These are phyloP conservation scores for Eupithecia exiguata DNA, from an alignment of 2,888 invertebrate genomes.

Conservation along the genomic window DNA sequence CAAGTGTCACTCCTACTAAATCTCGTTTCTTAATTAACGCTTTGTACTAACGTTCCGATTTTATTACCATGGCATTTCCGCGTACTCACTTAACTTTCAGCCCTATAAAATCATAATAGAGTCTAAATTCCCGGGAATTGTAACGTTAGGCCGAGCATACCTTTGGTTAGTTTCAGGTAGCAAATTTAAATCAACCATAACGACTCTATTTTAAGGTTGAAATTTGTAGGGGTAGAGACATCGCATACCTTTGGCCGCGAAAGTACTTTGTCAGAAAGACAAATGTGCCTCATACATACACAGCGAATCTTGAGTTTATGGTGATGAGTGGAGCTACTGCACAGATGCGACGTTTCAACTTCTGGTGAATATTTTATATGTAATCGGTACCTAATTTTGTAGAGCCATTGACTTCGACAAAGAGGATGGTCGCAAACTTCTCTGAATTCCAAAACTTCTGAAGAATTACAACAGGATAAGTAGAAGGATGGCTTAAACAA, in stretches of 20 bases:
- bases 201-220: conserved; percentile 24
- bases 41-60: conserved; percentile 58
- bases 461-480: neutral
- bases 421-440: neutral
- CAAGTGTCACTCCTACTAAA: conserved; percentile 49
- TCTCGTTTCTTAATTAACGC: conserved; percentile 65
- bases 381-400: neutral
- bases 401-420: neutral
- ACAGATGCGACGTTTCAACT: conserved; percentile 49
- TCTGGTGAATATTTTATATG: conserved; percentile 12
- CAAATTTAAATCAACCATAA: conserved; percentile 43
- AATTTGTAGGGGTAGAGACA: conserved; percentile 31
- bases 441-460: neutral
- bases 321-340: conserved; percentile 47
- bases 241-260: conserved; percentile 59
- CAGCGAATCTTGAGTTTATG: conserved; percentile 53
- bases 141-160: conserved; percentile 20
- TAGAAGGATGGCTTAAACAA: neutral
- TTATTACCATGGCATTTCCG: conserved; percentile 56
- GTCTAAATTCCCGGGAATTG: conserved; percentile 16
- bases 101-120: conserved; percentile 12
- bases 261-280: conserved; percentile 66
- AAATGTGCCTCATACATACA: conserved; percentile 66
- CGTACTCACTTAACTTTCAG: neutral
- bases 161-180: conserved; percentile 14